Evolutionary conservation across 2,113 vertebrate genomes (phyloP).

Genomic region (Cheilinus undulatus): DNA sequence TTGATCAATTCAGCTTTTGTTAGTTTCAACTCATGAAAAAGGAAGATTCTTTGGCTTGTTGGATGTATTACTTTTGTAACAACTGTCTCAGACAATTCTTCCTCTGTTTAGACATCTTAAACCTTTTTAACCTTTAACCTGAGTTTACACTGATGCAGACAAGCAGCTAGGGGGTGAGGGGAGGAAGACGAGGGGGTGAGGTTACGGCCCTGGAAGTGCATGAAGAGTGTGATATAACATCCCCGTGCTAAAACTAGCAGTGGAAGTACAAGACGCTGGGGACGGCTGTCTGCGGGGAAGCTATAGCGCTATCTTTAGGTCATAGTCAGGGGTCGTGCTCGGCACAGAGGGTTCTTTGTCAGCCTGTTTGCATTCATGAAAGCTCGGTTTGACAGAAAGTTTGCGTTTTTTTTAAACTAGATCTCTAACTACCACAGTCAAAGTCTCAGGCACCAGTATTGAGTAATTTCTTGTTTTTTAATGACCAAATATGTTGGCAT

Average conservation of each 20-base stretch:
- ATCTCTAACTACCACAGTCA: no score
- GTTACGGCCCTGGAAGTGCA: conserved; percentile 64
- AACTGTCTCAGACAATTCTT: not conserved
- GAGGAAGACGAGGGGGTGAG: conserved; percentile 12
- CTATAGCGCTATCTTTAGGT: conserved; percentile 35
- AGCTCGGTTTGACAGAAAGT: not conserved
- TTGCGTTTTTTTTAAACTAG: not conserved
- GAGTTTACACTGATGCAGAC: conserved; percentile 15
- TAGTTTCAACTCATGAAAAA: not conserved
- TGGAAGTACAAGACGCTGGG: conserved; percentile 65
- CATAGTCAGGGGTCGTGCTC: conserved; percentile 40
- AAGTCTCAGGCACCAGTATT: no score
- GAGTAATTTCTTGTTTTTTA: no score
- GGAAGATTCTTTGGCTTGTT: not conserved
- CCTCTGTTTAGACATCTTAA: conserved; percentile 20
- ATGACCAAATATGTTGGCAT: no score
- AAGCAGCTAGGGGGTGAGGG: not conserved
- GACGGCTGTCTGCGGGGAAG: conserved; percentile 46
- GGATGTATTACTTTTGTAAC: not conserved
- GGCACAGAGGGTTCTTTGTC: conserved; percentile 54
- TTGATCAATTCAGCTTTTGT: not conserved
- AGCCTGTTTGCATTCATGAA: not conserved
- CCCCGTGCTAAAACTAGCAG: conserved; percentile 73
- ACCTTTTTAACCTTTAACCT: conserved; percentile 58
- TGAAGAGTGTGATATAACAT: conserved; percentile 70